Conservation (phyloP, 1,140 invertebrate genomes). For the Anadara kagoshimensis region DNA sequence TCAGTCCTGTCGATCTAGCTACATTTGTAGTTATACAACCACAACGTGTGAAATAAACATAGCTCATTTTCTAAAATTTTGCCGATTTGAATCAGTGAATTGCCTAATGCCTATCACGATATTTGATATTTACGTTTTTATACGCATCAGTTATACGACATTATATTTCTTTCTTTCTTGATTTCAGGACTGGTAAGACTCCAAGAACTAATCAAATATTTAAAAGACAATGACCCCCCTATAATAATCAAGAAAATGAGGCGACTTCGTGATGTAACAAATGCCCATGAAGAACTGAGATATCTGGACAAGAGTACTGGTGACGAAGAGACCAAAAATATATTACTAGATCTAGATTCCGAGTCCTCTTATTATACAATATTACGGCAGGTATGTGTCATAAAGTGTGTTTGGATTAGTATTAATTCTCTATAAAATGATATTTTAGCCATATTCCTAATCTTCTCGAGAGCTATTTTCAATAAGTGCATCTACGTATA, state of each 20-base stretch:
- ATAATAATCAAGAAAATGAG: slow-evolving; percentile 5
- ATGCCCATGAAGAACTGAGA: slow-evolving; percentile 30
- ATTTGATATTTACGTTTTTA: no score
- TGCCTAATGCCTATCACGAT: no score
- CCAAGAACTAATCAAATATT: slow-evolving; percentile 7
- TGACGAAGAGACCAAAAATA: slow-evolving; percentile 30
- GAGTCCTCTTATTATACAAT: slow-evolving; percentile 47
- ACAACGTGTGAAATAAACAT: no score
- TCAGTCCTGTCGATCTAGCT: no score
- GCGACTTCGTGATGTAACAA: slow-evolving; percentile 8
- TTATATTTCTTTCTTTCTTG: not conserved
- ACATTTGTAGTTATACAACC: no score
- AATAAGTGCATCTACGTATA: no score
- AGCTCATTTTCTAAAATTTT: no score
- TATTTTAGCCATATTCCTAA: no score
- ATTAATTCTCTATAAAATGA: no score
- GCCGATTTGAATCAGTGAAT: no score
- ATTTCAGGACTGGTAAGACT: slow-evolving; percentile 14
- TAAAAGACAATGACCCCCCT: not conserved
- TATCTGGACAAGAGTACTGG: slow-evolving; percentile 16
- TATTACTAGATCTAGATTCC: slow-evolving; percentile 59
- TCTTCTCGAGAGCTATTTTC: no score
- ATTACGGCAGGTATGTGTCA: slow-evolving; percentile 48
- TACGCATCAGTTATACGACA: no score
- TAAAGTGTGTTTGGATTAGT: not conserved